Evolutionary conservation across 2,888 invertebrate species (phyloP).

Genomic region (Exephanes ischioxanthus): DNA sequence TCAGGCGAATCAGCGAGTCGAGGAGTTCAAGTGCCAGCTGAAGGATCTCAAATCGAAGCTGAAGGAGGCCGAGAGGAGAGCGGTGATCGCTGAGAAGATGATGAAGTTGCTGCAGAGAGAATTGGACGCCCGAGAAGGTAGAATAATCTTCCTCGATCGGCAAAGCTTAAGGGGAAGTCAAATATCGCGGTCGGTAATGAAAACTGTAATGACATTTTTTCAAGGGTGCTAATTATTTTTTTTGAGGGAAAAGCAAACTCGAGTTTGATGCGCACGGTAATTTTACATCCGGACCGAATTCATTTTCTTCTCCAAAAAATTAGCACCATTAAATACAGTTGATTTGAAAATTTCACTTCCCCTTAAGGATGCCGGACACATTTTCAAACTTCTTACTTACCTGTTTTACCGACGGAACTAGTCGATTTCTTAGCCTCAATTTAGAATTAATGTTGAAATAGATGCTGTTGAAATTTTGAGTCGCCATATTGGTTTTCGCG

Average conservation of each 20-base stretch:
- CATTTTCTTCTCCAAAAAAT: too few species aligned
- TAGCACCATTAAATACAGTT: too few species aligned
- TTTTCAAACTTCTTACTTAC: not conserved
- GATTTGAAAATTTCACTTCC: not conserved
- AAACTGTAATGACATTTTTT: not conserved
- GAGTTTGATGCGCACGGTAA: not conserved
- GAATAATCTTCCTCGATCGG: not conserved
- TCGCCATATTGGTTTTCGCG: too few species aligned
- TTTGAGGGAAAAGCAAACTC: too few species aligned
- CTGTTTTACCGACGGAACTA: too few species aligned
- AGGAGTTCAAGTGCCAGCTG: slow-evolving; percentile 87
- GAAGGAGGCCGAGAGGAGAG: slow-evolving; percentile 87
- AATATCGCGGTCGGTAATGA: not conserved
- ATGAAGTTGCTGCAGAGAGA: slow-evolving; percentile 91
- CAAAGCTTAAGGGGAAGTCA: too few species aligned
- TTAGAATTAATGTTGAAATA: not conserved
- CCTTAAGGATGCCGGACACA: too few species aligned
- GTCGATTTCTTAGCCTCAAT: too few species aligned
- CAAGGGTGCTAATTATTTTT: too few species aligned
- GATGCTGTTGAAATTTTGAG: too few species aligned
- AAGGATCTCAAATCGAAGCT: slow-evolving; percentile 78
- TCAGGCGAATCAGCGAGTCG: slow-evolving; percentile 88
- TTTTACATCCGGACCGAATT: too few species aligned
- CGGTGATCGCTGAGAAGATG: slow-evolving; percentile 89
- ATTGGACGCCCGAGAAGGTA: slow-evolving; percentile 90